Evolutionary conservation across 2,113 vertebrate genomes (phyloP).

Genomic region (Eidolon helvum): DNA sequence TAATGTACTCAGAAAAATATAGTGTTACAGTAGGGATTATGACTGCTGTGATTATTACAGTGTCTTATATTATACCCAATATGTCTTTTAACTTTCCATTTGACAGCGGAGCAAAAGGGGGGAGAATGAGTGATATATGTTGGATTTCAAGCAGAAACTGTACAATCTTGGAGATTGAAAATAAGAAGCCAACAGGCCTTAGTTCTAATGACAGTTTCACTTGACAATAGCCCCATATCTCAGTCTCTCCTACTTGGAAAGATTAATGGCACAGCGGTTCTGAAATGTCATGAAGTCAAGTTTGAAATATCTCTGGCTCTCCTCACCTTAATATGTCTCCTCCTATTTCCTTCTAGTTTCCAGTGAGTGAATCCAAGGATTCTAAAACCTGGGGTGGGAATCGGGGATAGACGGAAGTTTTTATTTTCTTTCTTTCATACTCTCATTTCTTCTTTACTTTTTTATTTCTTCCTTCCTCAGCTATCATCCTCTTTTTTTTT

Average conservation of each 20-base stretch:
- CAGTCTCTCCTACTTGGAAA: neutral
- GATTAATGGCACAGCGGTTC: slow-evolving; percentile 11
- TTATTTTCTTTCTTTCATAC: neutral
- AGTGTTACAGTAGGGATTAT: neutral
- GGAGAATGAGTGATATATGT: neutral
- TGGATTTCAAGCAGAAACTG: neutral
- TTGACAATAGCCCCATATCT: slow-evolving; percentile 5
- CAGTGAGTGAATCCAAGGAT: neutral
- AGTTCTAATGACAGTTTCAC: slow-evolving; percentile 20
- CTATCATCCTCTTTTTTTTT: neutral
- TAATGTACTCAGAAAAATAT: neutral
- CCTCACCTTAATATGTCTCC: neutral
- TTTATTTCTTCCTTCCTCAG: neutral
- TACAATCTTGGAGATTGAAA: neutral
- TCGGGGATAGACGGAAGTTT: accelerated
- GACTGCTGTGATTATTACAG: neutral
- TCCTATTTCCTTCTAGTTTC: neutral
- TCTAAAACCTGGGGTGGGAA: neutral
- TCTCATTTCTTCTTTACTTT: neutral
- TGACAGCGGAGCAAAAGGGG: neutral
- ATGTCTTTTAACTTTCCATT: slow-evolving; percentile 45
- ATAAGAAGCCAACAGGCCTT: slow-evolving; percentile 5
- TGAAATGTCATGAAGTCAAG: neutral
- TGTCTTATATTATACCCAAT: slow-evolving; percentile 10
- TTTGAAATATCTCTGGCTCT: slow-evolving; percentile 28